Evolutionary conservation across 2,888 invertebrate species (phyloP), one percentile per base, ranked within the genome.

Genomic region (Balanococcus diminutus): DNA sequence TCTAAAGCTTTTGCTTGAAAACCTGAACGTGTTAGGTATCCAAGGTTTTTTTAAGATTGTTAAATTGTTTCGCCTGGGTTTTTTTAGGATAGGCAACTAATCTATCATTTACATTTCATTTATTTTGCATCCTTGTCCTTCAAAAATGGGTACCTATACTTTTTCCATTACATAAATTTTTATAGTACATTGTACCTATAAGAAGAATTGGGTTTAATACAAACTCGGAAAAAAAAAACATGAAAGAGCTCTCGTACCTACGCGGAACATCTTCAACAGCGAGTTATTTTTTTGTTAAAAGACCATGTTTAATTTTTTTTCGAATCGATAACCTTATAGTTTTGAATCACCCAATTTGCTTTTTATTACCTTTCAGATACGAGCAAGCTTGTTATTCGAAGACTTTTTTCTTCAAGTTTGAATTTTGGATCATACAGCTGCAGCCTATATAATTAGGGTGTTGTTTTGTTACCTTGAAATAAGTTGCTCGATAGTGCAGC

Each of bases 81-180:
- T 28, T 25, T 28, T 67, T 61, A 25, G 25, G 28, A 28, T 28
- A 16, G 3, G 28, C 28, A 67, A 67, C 67, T 67, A 67, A 67
- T 67, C 67, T 67, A 67, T 67, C 67, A 28, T 67, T 67, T 67
- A 67, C 67, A 67, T 67, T 28, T 28, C 67, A 67, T 67, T 67
- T 67, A 67, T 67, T 67, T 67, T 67, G 28, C 67, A 67, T 67
- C 28, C 31, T 16, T 28, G 67, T 16, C 28, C 28, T 67, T 28
- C 67, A 67, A 19, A 28, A 28, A 31, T 1, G n/a, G n/a, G n/a
- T n/a, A n/a, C n/a, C n/a, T n/a, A 28, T 67, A 28, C 28, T 31
- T 28, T 67, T 67, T 67, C 67, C 67, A 28, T 67, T 67, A 67
- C 67, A 67, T 67, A 67, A 67, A 67, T 67, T 67, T 67, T 67